Evolutionary conservation across 1,140 invertebrate genomes (phyloP).

Genomic region (Whitmania pigra): DNA sequence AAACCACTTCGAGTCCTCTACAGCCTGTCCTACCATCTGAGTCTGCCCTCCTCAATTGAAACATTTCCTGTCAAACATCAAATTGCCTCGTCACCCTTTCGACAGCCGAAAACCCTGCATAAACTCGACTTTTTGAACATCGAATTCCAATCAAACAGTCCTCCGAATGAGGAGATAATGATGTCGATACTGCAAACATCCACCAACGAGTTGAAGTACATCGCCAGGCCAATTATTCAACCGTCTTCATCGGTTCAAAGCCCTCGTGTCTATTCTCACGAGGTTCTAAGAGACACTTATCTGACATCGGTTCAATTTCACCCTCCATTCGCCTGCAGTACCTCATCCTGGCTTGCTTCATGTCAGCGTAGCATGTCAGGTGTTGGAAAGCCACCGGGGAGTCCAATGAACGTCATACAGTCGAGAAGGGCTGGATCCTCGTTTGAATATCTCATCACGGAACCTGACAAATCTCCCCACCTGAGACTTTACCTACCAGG

Average conservation of each 20-base stretch:
- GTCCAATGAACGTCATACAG: neutral
- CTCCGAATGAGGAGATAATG: neutral
- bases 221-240: constrained; percentile 9
- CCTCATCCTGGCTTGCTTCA: no score
- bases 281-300: neutral
- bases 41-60: constrained; percentile 7
- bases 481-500: neutral
- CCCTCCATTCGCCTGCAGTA: no score
- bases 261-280: neutral
- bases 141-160: neutral
- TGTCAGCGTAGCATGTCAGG: neutral
- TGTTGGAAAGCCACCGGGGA: neutral
- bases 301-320: no score
- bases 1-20: neutral
- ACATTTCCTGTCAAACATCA: neutral
- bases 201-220: neutral
- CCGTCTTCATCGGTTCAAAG: neutral
- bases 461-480: neutral
- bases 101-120: neutral
- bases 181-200: neutral
- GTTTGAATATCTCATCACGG: neutral
- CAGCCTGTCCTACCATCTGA: constrained; percentile 5
- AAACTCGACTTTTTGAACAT: neutral
- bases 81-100: neutral
- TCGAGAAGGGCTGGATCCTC: constrained; percentile 1